A percentile compares a stretch with the other conserved stretches of the same genome.
Conservation (phyloP, 2,797 vertebrate genomes). For the Peromyscus nudipes region DNA sequence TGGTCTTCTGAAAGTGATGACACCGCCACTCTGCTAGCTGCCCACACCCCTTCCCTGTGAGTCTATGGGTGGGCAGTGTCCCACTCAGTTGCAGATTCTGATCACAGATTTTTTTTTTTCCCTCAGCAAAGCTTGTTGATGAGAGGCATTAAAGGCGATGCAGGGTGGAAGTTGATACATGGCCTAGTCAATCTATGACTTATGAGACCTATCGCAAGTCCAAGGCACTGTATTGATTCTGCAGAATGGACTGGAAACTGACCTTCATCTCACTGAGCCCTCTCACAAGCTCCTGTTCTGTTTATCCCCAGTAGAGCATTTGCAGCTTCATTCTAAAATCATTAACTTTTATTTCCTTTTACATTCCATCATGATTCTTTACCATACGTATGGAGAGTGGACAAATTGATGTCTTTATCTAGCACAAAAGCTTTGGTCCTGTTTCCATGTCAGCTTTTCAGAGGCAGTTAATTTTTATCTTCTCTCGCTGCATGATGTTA, state of each 20-base stretch:
- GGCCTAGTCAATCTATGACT: constrained; percentile 78
- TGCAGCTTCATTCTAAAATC: constrained; percentile 75
- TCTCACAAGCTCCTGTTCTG: constrained; percentile 40
- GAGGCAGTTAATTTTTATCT: constrained; percentile 77
- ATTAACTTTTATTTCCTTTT: constrained; percentile 81
- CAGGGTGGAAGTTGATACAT: constrained; percentile 76
- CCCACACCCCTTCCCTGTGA: background rate
- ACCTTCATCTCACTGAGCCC: constrained; percentile 70
- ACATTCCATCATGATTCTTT: constrained; percentile 70
- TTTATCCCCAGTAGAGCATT: constrained; percentile 63
- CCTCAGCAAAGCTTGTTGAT: constrained; percentile 35
- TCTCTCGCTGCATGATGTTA: constrained; percentile 41
- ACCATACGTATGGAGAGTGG: constrained; percentile 48
- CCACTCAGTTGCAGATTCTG: constrained; percentile 45
- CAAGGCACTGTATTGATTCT: constrained; percentile 75
- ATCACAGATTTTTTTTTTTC: constrained; percentile 56
- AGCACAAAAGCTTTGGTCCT: constrained; percentile 58
- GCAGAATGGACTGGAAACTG: constrained; percentile 75
- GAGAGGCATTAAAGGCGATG: constrained; percentile 50
- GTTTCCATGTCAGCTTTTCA: constrained; percentile 70
- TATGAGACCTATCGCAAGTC: constrained; percentile 75
- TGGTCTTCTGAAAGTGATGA: constrained; percentile 41
- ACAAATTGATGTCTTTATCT: constrained; percentile 80
- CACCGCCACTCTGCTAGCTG: background rate
- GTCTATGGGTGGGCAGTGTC: background rate